Evolutionary conservation across 2,888 invertebrate genomes (phyloP).

Genomic region (Hirtodrosophila duncani): DNA sequence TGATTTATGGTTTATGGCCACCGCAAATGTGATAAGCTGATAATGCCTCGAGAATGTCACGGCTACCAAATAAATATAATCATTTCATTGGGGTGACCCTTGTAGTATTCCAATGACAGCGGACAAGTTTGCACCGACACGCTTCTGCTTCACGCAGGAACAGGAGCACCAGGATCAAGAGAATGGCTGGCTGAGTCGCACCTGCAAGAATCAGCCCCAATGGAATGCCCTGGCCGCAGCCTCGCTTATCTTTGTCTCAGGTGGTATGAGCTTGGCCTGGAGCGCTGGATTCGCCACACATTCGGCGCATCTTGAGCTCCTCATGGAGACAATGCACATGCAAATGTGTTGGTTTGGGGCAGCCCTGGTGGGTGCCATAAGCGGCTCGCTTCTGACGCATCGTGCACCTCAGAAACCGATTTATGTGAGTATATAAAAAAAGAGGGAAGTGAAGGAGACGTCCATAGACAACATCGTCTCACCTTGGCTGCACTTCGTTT

Average conservation of each 20-base stretch:
- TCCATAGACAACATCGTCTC: too few relatives aligned
- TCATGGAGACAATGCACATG: slow-evolving; percentile 38
- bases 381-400: slow-evolving; percentile 55
- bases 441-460: not conserved
- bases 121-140: slow-evolving; percentile 34
- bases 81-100: not conserved
- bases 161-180: slow-evolving; percentile 7
- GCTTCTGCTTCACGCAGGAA: slow-evolving; percentile 29
- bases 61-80: slow-evolving; percentile 34
- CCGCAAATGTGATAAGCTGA: slow-evolving; percentile 48
- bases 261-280: slow-evolving; percentile 73
- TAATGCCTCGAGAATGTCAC: slow-evolving; percentile 21
- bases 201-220: slow-evolving; percentile 58
- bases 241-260: slow-evolving; percentile 62
- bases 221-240: slow-evolving; percentile 61
- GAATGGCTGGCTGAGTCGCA: slow-evolving; percentile 32
- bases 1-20: slow-evolving; percentile 35
- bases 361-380: slow-evolving; percentile 62
- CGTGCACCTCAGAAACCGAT: slow-evolving; percentile 54
- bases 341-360: slow-evolving; percentile 67
- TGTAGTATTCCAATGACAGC: slow-evolving; percentile 42
- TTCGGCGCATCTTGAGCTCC: slow-evolving; percentile 41
- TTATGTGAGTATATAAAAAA: slow-evolving; percentile 50
- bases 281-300: slow-evolving; percentile 61
- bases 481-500: too few relatives aligned